Conservation (phyloP, 2,888 invertebrate genomes). For the Corbicula japonica region DNA sequence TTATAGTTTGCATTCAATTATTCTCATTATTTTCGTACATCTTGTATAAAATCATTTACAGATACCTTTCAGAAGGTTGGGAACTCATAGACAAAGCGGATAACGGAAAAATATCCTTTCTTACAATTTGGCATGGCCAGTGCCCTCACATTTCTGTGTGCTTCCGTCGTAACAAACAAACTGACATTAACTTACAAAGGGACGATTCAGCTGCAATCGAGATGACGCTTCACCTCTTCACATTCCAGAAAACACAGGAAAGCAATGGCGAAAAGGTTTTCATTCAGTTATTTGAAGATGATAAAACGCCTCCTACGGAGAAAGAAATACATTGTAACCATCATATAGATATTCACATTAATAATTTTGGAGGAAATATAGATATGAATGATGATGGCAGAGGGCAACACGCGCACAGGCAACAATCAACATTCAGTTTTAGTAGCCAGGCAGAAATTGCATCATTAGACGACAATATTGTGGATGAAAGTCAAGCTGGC, state of each 20-base stretch:
- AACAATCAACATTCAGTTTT: too few species aligned
- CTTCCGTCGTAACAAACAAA: conserved; percentile 53
- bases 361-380: too few species aligned
- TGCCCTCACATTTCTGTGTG: conserved; percentile 74
- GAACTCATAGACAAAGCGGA: conserved; percentile 57
- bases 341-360: conserved; percentile 36
- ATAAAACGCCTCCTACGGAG: conserved; percentile 17
- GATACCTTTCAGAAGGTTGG: conserved; percentile 73
- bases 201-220: conserved; percentile 46
- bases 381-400: too few species aligned
- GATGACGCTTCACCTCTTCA: conserved; percentile 68
- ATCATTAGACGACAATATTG: too few species aligned
- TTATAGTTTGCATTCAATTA: too few species aligned
- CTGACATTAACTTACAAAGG: background rate
- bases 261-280: conserved; percentile 69
- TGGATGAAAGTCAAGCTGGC: too few species aligned
- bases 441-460: too few species aligned
- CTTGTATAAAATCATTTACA: too few species aligned
- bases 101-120: conserved; percentile 61
- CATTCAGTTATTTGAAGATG: conserved; percentile 67
- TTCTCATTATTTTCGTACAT: too few species aligned
- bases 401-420: too few species aligned
- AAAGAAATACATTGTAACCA: conserved; percentile 32
- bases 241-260: conserved; percentile 65
- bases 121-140: conserved; percentile 75